Base-by-base conservation (phyloP, 2,888 invertebrate species). In the Pteria penguin region DNA sequence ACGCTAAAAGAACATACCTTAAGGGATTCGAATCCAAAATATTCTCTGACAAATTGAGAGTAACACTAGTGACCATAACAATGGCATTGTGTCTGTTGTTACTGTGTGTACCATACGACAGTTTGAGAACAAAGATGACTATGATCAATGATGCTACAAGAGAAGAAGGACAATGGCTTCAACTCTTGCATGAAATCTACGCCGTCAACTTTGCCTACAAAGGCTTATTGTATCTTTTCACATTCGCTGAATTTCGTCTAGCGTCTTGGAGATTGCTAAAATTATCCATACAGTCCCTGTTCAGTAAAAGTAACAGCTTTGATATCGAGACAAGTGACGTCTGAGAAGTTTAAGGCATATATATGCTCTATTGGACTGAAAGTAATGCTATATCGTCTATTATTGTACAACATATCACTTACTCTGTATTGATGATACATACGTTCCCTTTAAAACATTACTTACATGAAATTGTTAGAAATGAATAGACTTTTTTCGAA, bases 121-220 rank as follows among this genome's bases (percentile, higher is more conserved):
- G 79, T 8, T 71, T 84, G 8, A 84, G 82, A 66, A 63, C 80
- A n/a, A 69, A 78, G 32, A 67, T 82, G 8, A 80, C 80, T 1
- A 79, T 82, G 52, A 32, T 78, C 26, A 76, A 74, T 22, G 76
- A 77, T 4, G 67, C 75, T 18, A 70, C 79, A 33, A 54, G 54
- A 4, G 54, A 75, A 22, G 80, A 84, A 26, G 36, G 60, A 24
- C 60, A 74, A 1, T 80, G 79, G 63, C 57, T 84, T 14, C 75
- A 71, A 31, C 26, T 84, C 0, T 78, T 84, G 33, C 80, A 78
- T 70, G 82, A 82, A 62, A 58, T 84, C 2, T 84, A 79, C 36
- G 77, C 82, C 22, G 66, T 84, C 8, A 84, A 84, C 58, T 84
- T 82, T 55, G 79, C 79, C 1, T 79, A 79, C 36, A 84, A 84